These are phyloP conservation scores for Phoxinus dragarum DNA, from an alignment of 2,797 vertebrate genomes.

Conservation along the genomic window DNA sequence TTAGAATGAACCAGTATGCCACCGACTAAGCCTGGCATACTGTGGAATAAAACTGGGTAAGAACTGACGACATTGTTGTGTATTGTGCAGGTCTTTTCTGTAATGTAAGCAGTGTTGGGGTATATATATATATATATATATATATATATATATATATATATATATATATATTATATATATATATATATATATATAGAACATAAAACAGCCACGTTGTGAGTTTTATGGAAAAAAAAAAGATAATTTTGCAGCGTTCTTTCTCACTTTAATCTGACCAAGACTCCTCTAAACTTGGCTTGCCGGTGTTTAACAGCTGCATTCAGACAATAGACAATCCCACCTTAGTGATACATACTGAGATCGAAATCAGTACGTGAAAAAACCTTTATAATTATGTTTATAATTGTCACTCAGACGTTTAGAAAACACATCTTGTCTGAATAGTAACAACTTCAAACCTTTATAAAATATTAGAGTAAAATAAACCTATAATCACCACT, in stretches of 20 bases:
- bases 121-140: background rate
- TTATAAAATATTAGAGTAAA: background rate
- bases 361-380: background rate
- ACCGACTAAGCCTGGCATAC: conserved; percentile 28
- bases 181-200: too few relatives aligned
- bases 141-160: too few relatives aligned
- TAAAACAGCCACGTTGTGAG: background rate
- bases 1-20: conserved; percentile 8
- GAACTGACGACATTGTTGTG: background rate
- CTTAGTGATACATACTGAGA: background rate
- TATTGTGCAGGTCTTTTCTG: background rate
- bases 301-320: background rate
- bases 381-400: background rate
- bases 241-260: background rate
- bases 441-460: background rate
- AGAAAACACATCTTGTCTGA: background rate
- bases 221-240: background rate
- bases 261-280: background rate
- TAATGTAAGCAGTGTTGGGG: background rate
- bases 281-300: background rate
- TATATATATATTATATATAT: too few relatives aligned
- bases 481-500: background rate
- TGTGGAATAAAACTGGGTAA: background rate
- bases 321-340: background rate
- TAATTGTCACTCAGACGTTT: background rate